Evolutionary conservation across 2,888 invertebrate species (phyloP), one percentile per base, ranked within the genome.

Genomic region (Uloborus plumipes): DNA sequence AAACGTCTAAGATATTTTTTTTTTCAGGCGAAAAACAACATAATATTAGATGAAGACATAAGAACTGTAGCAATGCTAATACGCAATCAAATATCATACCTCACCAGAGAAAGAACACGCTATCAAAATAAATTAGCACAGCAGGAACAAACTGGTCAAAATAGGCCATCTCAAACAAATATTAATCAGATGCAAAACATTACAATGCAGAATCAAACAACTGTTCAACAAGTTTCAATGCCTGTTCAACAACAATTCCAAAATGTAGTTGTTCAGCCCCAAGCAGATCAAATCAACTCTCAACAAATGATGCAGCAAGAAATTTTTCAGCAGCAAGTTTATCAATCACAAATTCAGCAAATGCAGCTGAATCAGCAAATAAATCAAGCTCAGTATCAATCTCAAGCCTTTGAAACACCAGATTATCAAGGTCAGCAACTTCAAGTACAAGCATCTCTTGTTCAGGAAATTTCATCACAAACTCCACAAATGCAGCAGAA

Each of bases 11-110:
- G 7, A 39, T 39, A 7, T 39, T 39, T 39, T 31, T 20, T 66
- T 13, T 70, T 78, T 65, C 72, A 86, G 86, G 85, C 85, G 1
- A 84, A 78, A 49, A 95, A 96, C 31, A 96, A 97, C 53, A 94
- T 97, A 88, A 95, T 98, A 87, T 94, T 95, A 88, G 98, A 98
- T 88, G 98, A 98, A 88, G 99, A 99, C 89, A 94, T 95, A 0
- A 92, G 95, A 87, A 94, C 95, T 83, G 97, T 98, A 15, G 94
- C 94, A 84, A 96, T 96, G 88, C 92, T 98, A 89, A 92, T 99
- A 85, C 94, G 95, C 89, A 95, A 95, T 39, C 96, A 98, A 89
- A 93, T 96, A 76, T 92, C 93, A 86, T 92, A 93, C 86, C 91
- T 95, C 89, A 88, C 92, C 90, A 91, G 93, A 74, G 92, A 92